These are phyloP conservation scores for Heteractis magnifica DNA, from an alignment of 92 coral and sea anemone genomes.

Conservation along the genomic window DNA sequence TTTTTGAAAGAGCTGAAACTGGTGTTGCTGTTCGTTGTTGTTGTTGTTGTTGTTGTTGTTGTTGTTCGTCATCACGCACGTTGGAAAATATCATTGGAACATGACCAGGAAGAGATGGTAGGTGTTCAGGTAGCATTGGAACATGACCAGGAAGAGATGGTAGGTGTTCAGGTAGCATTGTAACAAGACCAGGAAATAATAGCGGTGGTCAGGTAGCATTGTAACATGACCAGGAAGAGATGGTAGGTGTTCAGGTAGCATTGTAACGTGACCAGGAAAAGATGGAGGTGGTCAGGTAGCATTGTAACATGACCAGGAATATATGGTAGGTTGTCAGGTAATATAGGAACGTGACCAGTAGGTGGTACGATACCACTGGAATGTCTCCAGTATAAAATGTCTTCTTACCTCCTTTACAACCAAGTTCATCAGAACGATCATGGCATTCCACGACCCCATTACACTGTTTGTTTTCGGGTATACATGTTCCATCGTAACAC, in stretches of 20 bases:
- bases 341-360: background rate
- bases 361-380: background rate
- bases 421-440: constrained; percentile 80
- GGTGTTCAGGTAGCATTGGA: too few relatives aligned
- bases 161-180: background rate
- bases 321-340: background rate
- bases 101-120: too few relatives aligned
- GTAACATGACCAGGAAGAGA: too few relatives aligned
- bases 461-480: constrained; percentile 41
- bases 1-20: too few relatives aligned
- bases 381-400: background rate
- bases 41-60: too few relatives aligned
- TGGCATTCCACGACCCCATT: constrained; percentile 58
- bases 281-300: background rate
- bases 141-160: background rate
- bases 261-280: background rate
- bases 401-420: constrained; percentile 44
- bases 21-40: too few relatives aligned
- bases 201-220: too few relatives aligned
- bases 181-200: background rate
- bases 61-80: too few relatives aligned
- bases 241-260: too few relatives aligned
- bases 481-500: constrained; percentile 58
- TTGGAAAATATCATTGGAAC: too few relatives aligned
- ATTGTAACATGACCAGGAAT: background rate